Conservation (phyloP, 2,797 vertebrate species). For the Poecilia picta region DNA sequence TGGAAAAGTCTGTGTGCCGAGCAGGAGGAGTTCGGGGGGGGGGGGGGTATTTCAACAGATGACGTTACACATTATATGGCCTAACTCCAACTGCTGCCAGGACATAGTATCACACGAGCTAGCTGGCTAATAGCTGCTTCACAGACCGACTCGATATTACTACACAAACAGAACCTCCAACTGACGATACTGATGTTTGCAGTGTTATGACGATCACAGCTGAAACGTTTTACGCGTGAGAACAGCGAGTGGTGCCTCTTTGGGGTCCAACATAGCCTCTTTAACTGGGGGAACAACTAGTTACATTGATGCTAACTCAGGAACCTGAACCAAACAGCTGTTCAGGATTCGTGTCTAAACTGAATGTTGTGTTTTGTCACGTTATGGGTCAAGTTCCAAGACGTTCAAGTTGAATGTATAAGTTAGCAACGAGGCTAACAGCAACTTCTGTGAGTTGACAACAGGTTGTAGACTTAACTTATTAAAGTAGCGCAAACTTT, state of each 20-base stretch:
- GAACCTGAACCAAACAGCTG: constrained; percentile 25
- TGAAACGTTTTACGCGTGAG: not conserved
- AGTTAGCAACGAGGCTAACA: constrained; percentile 63
- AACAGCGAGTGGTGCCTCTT: not conserved
- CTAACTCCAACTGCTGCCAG: constrained; percentile 61
- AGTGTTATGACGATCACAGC: not conserved
- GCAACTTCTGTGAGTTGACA: constrained; percentile 81
- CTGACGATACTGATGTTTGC: not conserved
- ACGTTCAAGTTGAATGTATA: constrained; percentile 22
- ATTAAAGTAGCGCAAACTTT: constrained; percentile 62
- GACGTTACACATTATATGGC: constrained; percentile 72
- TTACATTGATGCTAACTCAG: constrained; percentile 40
- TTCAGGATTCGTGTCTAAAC: not conserved
- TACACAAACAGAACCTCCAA: not conserved
- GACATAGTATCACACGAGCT: constrained; percentile 48
- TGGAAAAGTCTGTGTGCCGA: constrained; percentile 61
- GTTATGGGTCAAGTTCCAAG: constrained; percentile 12
- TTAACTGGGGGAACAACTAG: constrained; percentile 29
- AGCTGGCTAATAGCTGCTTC: constrained; percentile 47
- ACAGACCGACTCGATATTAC: constrained; percentile 13
- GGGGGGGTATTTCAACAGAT: constrained; percentile 72
- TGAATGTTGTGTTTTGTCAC: constrained; percentile 18
- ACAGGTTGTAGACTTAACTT: constrained; percentile 81
- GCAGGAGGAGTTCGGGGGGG: constrained; percentile 49
- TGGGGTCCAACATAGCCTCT: not conserved